Percentiles rank a stretch among this genome's conserved stretches.
Conservation (phyloP, 2,888 invertebrate genomes). For the Osedax frankpressi region DNA sequence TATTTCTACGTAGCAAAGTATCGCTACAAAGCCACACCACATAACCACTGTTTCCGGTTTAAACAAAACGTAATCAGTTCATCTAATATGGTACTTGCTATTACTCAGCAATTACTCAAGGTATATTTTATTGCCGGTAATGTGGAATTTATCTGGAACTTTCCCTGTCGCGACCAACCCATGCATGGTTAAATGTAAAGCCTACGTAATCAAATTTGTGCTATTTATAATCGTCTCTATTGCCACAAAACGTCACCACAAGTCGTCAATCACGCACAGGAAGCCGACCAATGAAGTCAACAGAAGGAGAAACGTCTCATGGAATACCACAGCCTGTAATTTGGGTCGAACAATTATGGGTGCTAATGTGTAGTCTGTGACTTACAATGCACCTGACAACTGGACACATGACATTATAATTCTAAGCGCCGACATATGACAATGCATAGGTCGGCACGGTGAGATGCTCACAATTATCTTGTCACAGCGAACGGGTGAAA, state of each 20-base stretch:
- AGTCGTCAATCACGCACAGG: background rate
- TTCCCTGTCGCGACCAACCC: background rate
- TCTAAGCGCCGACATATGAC: slow-evolving; percentile 1
- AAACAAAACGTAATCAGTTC: background rate
- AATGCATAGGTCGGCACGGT: background rate
- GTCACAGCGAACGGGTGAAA: background rate
- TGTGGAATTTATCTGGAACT: background rate
- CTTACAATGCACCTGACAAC: background rate
- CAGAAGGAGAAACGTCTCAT: background rate
- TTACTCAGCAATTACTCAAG: too few species aligned
- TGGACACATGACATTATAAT: background rate
- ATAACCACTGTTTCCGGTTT: background rate
- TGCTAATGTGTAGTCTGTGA: background rate
- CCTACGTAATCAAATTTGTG: background rate
- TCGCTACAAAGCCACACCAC: background rate
- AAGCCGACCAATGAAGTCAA: background rate
- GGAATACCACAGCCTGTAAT: background rate
- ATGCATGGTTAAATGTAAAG: background rate
- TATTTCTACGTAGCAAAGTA: background rate
- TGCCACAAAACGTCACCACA: background rate
- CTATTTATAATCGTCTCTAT: slow-evolving; percentile 5
- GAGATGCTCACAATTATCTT: background rate
- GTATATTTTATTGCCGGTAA: background rate
- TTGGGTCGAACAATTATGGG: background rate
- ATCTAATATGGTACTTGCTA: background rate